Evolutionary conservation across 2,888 invertebrate genomes (phyloP).

Genomic region (Prostheceraeus crozeri): DNA sequence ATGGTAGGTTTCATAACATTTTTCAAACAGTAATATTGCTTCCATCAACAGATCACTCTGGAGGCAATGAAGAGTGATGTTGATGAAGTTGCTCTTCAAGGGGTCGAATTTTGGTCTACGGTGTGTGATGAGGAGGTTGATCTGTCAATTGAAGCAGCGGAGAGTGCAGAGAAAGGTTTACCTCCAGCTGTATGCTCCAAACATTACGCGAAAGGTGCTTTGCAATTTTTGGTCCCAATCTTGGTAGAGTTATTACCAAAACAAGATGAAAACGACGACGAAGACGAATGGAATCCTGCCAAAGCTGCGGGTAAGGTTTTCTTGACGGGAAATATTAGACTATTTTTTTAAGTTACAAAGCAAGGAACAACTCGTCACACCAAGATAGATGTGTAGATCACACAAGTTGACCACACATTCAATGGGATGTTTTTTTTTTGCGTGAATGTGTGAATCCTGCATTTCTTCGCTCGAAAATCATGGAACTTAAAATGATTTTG

Average conservation of each 20-base stretch:
- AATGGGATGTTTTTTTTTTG: no score
- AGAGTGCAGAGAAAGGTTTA: slow-evolving; percentile 74
- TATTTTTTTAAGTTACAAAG: no score
- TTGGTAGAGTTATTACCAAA: slow-evolving; percentile 85
- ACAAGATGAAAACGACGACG: slow-evolving; percentile 71
- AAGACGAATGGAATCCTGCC: slow-evolving; percentile 98
- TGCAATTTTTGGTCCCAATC: slow-evolving; percentile 86
- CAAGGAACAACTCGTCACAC: no score
- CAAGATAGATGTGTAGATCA: no score
- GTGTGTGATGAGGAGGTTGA: slow-evolving; percentile 99
- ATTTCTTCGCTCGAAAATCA: no score
- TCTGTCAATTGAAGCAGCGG: slow-evolving; percentile 62
- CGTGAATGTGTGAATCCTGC: no score
- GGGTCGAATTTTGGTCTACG: slow-evolving; percentile 99
- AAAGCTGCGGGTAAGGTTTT: no score
- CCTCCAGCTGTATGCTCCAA: slow-evolving; percentile 85
- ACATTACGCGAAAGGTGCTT: slow-evolving; percentile 94
- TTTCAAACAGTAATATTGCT: neutral
- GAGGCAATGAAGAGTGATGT: slow-evolving; percentile 95
- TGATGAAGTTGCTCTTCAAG: slow-evolving; percentile 90
- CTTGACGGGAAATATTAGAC: no score
- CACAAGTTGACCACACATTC: no score
- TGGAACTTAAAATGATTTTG: no score
- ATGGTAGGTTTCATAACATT: no score
- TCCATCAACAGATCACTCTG: slow-evolving; percentile 69